phyloP scores from a whole-genome alignment of 2,797 vertebrate species.

The Argya squamiceps region DNA sequence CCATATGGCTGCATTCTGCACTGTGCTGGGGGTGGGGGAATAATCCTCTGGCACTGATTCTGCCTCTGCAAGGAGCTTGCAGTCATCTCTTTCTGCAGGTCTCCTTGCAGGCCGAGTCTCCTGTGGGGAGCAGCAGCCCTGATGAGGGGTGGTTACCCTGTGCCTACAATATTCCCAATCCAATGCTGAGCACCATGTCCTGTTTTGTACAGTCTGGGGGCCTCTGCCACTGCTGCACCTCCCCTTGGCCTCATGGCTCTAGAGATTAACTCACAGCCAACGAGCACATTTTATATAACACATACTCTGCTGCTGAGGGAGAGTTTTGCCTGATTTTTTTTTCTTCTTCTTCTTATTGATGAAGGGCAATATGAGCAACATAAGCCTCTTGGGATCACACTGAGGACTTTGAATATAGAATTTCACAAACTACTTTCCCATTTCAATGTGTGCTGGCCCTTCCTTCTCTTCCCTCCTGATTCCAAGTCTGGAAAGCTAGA shows the following conservation, averaged over 20 bases:
- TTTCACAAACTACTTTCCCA: not conserved
- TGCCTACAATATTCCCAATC: not conserved
- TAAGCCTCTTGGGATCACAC: not conserved
- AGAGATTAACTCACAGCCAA: not conserved
- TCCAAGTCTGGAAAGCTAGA: not conserved
- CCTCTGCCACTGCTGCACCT: not conserved
- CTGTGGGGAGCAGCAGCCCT: not conserved
- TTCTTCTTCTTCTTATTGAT: not conserved
- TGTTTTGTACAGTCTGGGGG: not conserved
- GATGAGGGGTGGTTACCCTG: not conserved
- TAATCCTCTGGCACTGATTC: constrained; percentile 23
- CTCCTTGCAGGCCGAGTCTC: not conserved
- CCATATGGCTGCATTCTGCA: constrained; percentile 20
- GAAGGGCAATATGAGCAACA: not conserved
- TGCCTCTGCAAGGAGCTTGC: constrained; percentile 10
- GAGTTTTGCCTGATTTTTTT: not conserved
- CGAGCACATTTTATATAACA: not conserved
- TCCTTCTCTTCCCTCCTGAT: not conserved
- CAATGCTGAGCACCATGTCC: rapidly evolving
- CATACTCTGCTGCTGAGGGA: not conserved
- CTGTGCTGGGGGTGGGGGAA: not conserved
- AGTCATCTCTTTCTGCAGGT: not conserved
- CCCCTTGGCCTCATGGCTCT: not conserved
- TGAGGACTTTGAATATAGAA: not conserved
- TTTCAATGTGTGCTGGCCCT: not conserved